Percentiles rank a stretch among this genome's conserved stretches.
Evolutionary conservation across 2,888 invertebrate genomes (phyloP).

Genomic region (Philereme transversata): DNA sequence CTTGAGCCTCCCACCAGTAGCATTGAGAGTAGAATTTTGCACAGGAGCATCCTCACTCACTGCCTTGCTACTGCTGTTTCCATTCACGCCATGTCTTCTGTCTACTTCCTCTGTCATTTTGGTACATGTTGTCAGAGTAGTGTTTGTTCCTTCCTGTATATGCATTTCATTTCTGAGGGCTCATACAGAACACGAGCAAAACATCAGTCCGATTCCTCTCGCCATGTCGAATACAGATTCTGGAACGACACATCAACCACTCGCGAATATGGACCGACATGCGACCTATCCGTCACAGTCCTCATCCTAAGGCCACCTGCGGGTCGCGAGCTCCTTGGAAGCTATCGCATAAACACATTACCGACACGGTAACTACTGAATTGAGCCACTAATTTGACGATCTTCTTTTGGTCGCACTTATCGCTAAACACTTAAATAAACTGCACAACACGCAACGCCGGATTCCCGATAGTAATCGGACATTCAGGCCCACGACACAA

Average conservation of each 20-base stretch:
- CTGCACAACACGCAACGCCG: slow-evolving; percentile 70
- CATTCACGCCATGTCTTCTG: slow-evolving; percentile 89
- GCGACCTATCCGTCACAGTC: slow-evolving; percentile 75
- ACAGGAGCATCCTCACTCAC: slow-evolving; percentile 77
- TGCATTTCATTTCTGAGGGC: slow-evolving; percentile 86
- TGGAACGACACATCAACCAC: slow-evolving; percentile 64
- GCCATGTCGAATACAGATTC: slow-evolving; percentile 73
- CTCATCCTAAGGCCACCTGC: slow-evolving; percentile 83
- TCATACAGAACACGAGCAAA: slow-evolving; percentile 79
- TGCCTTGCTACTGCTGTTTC: slow-evolving; percentile 85
- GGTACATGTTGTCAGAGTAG: slow-evolving; percentile 89
- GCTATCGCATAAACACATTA: slow-evolving; percentile 80
- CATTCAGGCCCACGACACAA: slow-evolving; percentile 74
- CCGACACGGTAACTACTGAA: slow-evolving; percentile 76
- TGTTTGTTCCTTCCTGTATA: slow-evolving; percentile 86
- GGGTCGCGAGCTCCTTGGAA: slow-evolving; percentile 70
- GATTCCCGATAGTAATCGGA: slow-evolving; percentile 73
- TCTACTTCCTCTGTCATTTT: slow-evolving; percentile 87
- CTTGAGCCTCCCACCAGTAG: slow-evolving; percentile 89
- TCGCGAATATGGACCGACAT: slow-evolving; percentile 66
- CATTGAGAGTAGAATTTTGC: slow-evolving; percentile 67
- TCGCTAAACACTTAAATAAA: slow-evolving; percentile 63
- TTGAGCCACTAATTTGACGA: slow-evolving; percentile 60
- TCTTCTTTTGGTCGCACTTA: slow-evolving; percentile 58
- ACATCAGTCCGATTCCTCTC: slow-evolving; percentile 73